phyloP scores from a whole-genome alignment of 2,888 invertebrate species.

The Coleophora flavipennella region DNA sequence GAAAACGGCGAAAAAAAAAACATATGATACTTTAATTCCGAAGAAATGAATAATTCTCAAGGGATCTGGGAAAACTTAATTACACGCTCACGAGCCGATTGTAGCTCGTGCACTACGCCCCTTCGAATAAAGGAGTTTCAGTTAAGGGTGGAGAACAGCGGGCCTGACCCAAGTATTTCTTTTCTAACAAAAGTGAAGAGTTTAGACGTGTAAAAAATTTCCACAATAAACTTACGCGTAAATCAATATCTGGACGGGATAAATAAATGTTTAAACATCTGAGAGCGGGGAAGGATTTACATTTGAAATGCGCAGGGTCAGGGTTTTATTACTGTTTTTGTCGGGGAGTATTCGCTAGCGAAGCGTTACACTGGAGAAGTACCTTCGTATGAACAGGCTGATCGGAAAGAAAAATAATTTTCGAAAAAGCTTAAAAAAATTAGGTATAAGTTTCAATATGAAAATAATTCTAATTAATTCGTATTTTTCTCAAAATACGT shows the following conservation, averaged over 20 bases:
- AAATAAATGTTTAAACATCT: slow-evolving; percentile 49
- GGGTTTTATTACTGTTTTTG: slow-evolving; percentile 42
- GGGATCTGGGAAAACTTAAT: not conserved
- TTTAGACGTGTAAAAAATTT: not conserved
- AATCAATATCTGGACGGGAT: slow-evolving; percentile 27
- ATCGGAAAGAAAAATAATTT: too few species aligned
- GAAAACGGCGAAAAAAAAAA: too few species aligned
- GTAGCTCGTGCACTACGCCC: not conserved
- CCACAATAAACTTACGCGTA: slow-evolving; percentile 18
- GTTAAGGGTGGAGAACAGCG: not conserved
- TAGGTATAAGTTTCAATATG: too few species aligned
- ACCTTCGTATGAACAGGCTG: not conserved
- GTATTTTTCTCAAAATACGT: too few species aligned
- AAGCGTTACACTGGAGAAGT: not conserved
- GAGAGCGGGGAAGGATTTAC: slow-evolving; percentile 40
- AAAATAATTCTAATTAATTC: too few species aligned
- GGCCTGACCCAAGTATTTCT: not conserved
- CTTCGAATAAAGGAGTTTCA: not conserved
- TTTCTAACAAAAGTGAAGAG: too few species aligned
- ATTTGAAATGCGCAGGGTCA: slow-evolving; percentile 47
- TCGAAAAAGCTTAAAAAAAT: too few species aligned
- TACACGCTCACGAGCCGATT: not conserved
- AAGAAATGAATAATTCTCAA: too few species aligned
- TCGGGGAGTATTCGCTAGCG: slow-evolving; percentile 17
- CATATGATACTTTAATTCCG: too few species aligned